A percentile compares a stretch with the other conserved stretches of the same genome.
These are phyloP conservation scores for Ceratoteleas bidentatus DNA, from an alignment of 1,140 invertebrate species.

Conservation along the genomic window DNA sequence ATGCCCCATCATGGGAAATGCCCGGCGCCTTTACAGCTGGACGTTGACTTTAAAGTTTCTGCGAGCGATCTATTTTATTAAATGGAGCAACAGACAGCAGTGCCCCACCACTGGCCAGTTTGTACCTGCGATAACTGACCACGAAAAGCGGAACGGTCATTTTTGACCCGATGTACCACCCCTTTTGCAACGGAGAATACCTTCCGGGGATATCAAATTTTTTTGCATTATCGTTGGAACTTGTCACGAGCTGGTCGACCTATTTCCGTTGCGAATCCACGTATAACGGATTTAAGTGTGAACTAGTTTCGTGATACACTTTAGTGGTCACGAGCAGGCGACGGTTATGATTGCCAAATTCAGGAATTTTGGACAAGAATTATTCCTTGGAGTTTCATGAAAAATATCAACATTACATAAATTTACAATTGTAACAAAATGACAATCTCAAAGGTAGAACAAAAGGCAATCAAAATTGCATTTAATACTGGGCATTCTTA, in stretches of 20 bases:
- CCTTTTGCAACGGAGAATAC: conserved; percentile 43
- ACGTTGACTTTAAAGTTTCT: conserved; percentile 57
- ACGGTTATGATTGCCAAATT: conserved; percentile 54
- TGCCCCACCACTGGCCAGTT: conserved; percentile 25
- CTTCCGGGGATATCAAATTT: conserved; percentile 10
- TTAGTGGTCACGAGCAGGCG: conserved; percentile 31
- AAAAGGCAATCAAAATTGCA: too few relatives aligned
- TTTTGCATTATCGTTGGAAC: conserved; percentile 2
- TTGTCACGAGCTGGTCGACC: neutral
- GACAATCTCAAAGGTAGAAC: too few relatives aligned
- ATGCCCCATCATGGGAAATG: conserved; percentile 56
- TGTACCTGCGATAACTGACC: conserved; percentile 49
- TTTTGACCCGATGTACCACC: conserved; percentile 46
- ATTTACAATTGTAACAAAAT: too few relatives aligned
- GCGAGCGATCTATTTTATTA: conserved; percentile 68
- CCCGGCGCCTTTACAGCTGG: conserved; percentile 56
- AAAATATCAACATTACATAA: too few relatives aligned
- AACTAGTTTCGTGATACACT: conserved; percentile 54
- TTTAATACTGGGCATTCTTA: too few relatives aligned
- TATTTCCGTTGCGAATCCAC: conserved; percentile 53
- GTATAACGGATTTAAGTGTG: conserved; percentile 44
- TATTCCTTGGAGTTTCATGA: too few relatives aligned
- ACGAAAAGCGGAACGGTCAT: conserved; percentile 56
- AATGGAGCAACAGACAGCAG: conserved; percentile 71
- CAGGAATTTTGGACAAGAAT: too few relatives aligned